Base-by-base conservation (phyloP, 2,888 invertebrate genomes). In the Pantelozetes paolii region DNA sequence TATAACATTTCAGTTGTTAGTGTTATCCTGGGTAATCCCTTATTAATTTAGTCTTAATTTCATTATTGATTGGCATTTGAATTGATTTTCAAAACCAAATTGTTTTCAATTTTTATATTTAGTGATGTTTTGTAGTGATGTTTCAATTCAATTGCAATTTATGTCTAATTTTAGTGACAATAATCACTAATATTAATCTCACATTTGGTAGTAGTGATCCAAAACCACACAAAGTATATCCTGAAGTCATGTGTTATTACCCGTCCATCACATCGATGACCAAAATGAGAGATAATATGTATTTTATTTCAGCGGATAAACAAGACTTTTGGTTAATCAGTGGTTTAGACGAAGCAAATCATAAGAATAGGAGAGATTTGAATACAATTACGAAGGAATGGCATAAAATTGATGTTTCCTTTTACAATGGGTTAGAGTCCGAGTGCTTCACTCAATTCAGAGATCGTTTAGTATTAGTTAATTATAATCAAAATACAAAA, bases 271-370 rank as follows among this genome's bases (percentile, higher is more conserved):
- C 42, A 13, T 42, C 69, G 2, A 5, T 69, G 26, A 26, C 69
- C 28, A 69, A 69, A 69, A 13, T 69, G 26, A 18, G 45, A 42
- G 45, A 69, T 45, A 26, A 69, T 42, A 15, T 45, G 20, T 69
- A 26, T 28, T 64, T 64, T 20, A 11, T 69, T 18, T 42, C 69
- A 15, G 45, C 28, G 40, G 40, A 11, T 15, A 26, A 23, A 6
- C 42, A 69, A 20, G 45, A 42, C 6, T 42, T 36, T 45, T 69
- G 69, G 69, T 45, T 69, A 11, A 13, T 69, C 18, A 26, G 45
- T 23, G 69, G 45, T 1, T 42, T 45, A 42, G 69, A 69, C 0
- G 45, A 26, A 20, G 69, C 9, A 15, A 42, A 9, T 26, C 2
- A 69, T 18, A 15, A 28, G 18, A 69, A 69, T 26, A 13, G 26